Base-by-base conservation (phyloP, 2,797 vertebrate species). In the Neosalanx taihuensis region DNA sequence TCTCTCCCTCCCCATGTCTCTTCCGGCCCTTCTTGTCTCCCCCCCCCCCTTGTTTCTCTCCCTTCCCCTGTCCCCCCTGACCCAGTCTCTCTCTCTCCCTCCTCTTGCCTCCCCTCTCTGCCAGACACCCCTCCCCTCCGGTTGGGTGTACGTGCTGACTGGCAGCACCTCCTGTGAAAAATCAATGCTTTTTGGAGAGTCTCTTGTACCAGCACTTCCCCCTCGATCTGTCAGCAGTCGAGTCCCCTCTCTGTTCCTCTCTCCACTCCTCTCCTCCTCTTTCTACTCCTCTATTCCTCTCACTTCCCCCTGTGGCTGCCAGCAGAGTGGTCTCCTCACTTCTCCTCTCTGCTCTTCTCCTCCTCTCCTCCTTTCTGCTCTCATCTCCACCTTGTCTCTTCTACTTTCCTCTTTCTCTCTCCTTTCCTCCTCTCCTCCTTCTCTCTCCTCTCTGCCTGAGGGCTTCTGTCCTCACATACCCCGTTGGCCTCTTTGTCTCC, bases 71-170 rank as follows among this genome's bases (percentile, higher is more conserved):
- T 71, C 69, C 49, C 67, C 72, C 59, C 33, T 26, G 23, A 26
- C 33, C 53, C 81, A 73, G 37, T 0, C 62, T 58, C 65, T 17
- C 70, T 60, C 69, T n/a, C 76, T 81, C 71, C 59, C 71, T 83
- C 79, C 58, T 76, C 82, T 78, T 46, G 56, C 33, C 66, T 6
- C 76, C 82, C 78, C 46, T 57, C 65, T 29, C 66, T 10, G 53
- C 67, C 67, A 60, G 60, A 75, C 67, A 49, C 67, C 71, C 80
- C 82, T 78, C 78, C 73, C 33, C 3, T 71, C 84, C 81, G 76
- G 78, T 76, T 46, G 51, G 80, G 85, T 37, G 79, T 92, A 92
- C 87, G 87, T 93, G 91, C 90, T 82, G 77, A 90, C 86, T 78
- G 72, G 85, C 86, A 87, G 87, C 81, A 74, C 71, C 83, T 85